A percentile compares a stretch with the other conserved stretches of the same genome.
phyloP scores from a whole-genome alignment of 2,797 vertebrate genomes.

The Varecia variegata region DNA sequence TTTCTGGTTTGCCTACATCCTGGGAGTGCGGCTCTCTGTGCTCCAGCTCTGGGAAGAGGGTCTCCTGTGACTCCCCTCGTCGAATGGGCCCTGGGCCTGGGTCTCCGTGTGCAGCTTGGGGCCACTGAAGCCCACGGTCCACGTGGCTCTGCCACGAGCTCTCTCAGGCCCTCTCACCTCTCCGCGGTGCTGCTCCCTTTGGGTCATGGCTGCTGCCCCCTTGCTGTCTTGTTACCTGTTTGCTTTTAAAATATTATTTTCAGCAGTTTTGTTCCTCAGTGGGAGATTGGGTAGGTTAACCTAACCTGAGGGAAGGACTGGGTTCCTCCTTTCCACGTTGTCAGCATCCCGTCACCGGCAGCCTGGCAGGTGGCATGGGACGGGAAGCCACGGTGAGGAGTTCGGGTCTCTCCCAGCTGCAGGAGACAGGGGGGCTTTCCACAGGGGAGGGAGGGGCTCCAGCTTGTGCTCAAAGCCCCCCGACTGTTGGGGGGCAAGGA shows the following conservation, averaged over 20 bases:
- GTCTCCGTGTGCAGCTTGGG: not conserved
- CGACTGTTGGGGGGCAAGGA: not conserved
- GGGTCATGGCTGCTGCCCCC: no score
- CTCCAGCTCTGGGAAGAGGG: not conserved
- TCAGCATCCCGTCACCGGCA: accelerated
- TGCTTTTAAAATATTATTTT: not conserved
- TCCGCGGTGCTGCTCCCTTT: not conserved
- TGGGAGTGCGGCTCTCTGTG: not conserved
- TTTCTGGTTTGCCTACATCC: no score
- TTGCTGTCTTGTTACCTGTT: not conserved
- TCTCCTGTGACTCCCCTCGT: accelerated
- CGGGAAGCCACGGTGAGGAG: not conserved
- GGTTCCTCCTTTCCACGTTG: accelerated
- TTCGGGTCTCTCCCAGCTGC: not conserved
- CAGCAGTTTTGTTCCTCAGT: no score
- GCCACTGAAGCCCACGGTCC: not conserved
- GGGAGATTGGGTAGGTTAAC: not conserved
- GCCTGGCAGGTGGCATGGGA: not conserved
- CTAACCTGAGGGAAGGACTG: not conserved
- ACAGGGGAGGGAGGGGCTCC: not conserved
- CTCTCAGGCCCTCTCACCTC: accelerated
- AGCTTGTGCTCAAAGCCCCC: not conserved
- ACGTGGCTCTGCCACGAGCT: accelerated
- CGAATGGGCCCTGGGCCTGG: not conserved
- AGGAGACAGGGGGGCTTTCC: not conserved